phyloP scores from a whole-genome alignment of 2,113 vertebrate genomes.

The Hylia prasina region DNA sequence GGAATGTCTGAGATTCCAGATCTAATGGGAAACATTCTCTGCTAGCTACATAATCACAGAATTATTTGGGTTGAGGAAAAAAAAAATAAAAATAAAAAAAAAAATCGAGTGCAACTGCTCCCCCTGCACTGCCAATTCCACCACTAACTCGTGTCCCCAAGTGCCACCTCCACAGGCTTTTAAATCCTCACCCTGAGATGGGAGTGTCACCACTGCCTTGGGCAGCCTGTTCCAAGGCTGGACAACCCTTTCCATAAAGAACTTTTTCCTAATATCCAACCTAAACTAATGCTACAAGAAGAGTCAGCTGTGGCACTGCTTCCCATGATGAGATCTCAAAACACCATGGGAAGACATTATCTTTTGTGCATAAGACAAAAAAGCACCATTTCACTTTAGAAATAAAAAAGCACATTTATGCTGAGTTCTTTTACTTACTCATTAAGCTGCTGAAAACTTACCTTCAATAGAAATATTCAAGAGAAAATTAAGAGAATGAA shows the following conservation, averaged over 20 bases:
- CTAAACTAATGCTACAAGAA: neutral
- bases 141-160: neutral
- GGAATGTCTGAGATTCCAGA: neutral
- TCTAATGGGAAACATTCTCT: neutral
- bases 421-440: neutral
- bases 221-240: neutral
- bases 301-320: neutral
- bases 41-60: neutral
- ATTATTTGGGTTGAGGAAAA: neutral
- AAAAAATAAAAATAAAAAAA: too few relatives aligned
- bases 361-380: neutral
- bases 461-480: neutral
- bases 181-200: neutral
- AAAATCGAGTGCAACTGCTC: accelerated
- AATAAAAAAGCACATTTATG: neutral
- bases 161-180: neutral
- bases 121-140: neutral
- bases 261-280: neutral
- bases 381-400: neutral
- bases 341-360: neutral
- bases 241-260: neutral
- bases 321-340: neutral
- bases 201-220: neutral
- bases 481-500: neutral
- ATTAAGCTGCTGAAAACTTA: neutral